These are phyloP conservation scores for Chloroceryle aenea DNA, from an alignment of 2,113 vertebrate species.

Conservation along the genomic window DNA sequence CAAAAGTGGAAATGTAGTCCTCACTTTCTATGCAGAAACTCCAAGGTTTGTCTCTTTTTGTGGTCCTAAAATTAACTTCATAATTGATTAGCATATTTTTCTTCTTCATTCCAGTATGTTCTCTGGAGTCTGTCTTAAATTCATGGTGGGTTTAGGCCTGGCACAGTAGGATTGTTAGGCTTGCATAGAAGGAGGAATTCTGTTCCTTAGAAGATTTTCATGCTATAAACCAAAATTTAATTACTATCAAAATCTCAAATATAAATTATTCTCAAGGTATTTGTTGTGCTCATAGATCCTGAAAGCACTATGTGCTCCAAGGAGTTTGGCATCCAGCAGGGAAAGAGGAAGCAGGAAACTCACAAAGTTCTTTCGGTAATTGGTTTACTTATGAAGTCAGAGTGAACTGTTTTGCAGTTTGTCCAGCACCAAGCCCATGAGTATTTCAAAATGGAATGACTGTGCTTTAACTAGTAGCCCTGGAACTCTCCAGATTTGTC, in stretches of 20 bases:
- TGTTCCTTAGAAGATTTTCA: background rate
- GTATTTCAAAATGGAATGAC: background rate
- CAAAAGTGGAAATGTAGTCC: background rate
- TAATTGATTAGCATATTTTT: background rate
- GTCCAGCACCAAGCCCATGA: background rate
- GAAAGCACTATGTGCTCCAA: background rate
- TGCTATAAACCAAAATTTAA: background rate
- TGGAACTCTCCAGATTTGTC: background rate
- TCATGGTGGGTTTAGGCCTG: background rate
- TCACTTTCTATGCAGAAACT: background rate
- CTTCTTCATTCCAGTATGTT: background rate
- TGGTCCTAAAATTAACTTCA: background rate
- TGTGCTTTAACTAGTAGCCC: background rate
- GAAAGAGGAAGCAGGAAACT: background rate
- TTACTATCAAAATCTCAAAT: background rate
- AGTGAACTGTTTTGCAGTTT: background rate
- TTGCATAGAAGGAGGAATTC: background rate
- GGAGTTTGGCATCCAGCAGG: background rate
- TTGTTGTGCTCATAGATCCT: background rate
- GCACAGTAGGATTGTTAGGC: background rate
- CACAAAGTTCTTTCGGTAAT: rapidly evolving
- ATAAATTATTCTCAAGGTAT: background rate
- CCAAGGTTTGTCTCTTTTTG: background rate
- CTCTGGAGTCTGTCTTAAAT: background rate
- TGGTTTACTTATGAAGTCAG: background rate